A percentile compares a stretch with the other conserved stretches of the same genome.
Evolutionary conservation across 2,888 invertebrate genomes (phyloP).

Genomic region (Drosophila mayaguana): DNA sequence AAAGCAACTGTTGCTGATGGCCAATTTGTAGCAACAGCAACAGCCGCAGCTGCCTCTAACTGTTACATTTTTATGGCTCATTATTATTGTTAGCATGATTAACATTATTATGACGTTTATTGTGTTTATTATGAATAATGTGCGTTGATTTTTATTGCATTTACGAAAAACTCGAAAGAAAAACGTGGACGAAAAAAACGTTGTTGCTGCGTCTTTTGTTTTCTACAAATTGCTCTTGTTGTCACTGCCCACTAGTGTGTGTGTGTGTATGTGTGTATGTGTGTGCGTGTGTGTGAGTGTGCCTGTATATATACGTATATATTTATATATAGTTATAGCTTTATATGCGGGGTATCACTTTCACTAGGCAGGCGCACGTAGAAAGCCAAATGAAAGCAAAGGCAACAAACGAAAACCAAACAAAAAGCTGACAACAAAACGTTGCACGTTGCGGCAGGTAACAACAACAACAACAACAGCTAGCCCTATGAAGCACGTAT

Average conservation of each 20-base stretch:
- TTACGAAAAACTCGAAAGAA: constrained; percentile 39
- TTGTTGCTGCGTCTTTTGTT: constrained; percentile 28
- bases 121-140: constrained; percentile 41
- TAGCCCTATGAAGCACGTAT: constrained; percentile 18
- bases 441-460: constrained; percentile 52
- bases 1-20: constrained; percentile 62
- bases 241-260: constrained; percentile 52
- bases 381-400: constrained; percentile 76
- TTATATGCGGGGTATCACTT: constrained; percentile 65
- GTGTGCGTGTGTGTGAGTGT: constrained; percentile 14
- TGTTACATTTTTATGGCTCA: constrained; percentile 59
- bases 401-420: constrained; percentile 24
- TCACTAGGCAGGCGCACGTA: constrained; percentile 72
- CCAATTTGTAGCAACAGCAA: constrained; percentile 61
- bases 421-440: constrained; percentile 32
- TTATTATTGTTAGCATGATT: constrained; percentile 66
- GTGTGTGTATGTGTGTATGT: constrained; percentile 13
- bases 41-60: constrained; percentile 34
- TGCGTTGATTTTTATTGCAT: constrained; percentile 51
- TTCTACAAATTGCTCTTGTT: constrained; percentile 65
- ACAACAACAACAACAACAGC: constrained; percentile 16
- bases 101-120: constrained; percentile 52
- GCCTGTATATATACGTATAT: constrained; percentile 7
- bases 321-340: constrained; percentile 19
- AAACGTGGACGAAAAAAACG: neutral